Conservation (phyloP, 1,140 invertebrate species). For the Tetragnatha versicolor region DNA sequence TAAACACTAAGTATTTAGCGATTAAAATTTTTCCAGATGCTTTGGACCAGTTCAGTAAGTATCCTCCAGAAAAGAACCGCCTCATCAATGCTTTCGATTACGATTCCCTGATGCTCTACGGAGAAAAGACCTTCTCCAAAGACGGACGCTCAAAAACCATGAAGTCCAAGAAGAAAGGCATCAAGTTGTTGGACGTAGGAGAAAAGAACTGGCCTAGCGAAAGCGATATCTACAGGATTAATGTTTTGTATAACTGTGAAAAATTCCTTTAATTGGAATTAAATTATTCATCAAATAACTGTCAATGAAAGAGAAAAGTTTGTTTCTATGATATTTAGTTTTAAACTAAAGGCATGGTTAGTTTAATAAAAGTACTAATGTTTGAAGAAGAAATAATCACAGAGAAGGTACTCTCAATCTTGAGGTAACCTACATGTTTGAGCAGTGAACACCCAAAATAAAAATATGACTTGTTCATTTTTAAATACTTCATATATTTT, state of each 20-base stretch:
- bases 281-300: too few species aligned
- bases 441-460: too few species aligned
- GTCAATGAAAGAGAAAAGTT: too few species aligned
- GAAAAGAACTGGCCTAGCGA: conserved; percentile 61
- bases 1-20: not conserved
- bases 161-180: conserved; percentile 58
- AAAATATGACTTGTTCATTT: too few species aligned
- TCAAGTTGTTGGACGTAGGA: conserved; percentile 58
- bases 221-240: conserved; percentile 61
- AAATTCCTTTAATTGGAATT: conserved; percentile 14
- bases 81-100: conserved; percentile 57
- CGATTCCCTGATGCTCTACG: conserved; percentile 58
- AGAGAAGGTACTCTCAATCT: too few species aligned
- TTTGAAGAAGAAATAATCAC: too few species aligned
- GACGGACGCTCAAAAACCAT: not conserved
- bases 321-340: too few species aligned
- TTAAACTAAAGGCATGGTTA: too few species aligned
- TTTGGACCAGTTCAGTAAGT: conserved; percentile 38
- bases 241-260: conserved; percentile 61
- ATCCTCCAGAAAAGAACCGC: conserved; percentile 34
- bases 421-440: too few species aligned
- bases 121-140: conserved; percentile 44
- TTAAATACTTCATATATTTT: too few species aligned
- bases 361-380: too few species aligned
- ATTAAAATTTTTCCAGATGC: not conserved